Evolutionary conservation across 2,888 invertebrate genomes (phyloP).

Genomic region (Craniophora ligustri): DNA sequence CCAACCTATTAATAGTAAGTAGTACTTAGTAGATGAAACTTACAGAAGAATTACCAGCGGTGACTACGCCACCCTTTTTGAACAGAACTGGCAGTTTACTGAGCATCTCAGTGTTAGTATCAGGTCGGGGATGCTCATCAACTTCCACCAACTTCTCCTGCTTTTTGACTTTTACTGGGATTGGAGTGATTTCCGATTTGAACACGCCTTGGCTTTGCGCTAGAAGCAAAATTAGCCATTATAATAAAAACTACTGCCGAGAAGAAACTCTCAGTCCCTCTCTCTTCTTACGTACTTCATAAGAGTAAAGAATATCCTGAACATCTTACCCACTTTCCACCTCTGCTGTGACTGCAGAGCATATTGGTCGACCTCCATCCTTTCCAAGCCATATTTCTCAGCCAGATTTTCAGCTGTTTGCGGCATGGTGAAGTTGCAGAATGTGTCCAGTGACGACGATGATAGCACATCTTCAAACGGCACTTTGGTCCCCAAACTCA

Average conservation of each 20-base stretch:
- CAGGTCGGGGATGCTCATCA: slow-evolving; percentile 97
- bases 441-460: slow-evolving; percentile 93
- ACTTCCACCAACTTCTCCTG: slow-evolving; percentile 92
- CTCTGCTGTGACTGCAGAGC: slow-evolving; percentile 94
- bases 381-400: slow-evolving; percentile 92
- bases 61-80: slow-evolving; percentile 97
- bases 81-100: slow-evolving; percentile 95
- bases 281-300: too few relatives aligned
- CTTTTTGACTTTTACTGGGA: slow-evolving; percentile 94
- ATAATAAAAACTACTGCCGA: background rate
- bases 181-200: slow-evolving; percentile 95
- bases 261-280: background rate
- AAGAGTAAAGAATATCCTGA: background rate
- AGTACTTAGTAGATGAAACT: slow-evolving; percentile 28
- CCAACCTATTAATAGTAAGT: background rate
- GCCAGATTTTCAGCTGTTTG: slow-evolving; percentile 97
- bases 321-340: slow-evolving; percentile 94
- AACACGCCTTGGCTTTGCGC: slow-evolving; percentile 96
- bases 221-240: slow-evolving; percentile 60
- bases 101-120: slow-evolving; percentile 94
- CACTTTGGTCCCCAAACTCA: slow-evolving; percentile 92
- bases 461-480: slow-evolving; percentile 94
- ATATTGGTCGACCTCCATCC: slow-evolving; percentile 95
- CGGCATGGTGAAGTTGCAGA: slow-evolving; percentile 98
- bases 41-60: slow-evolving; percentile 98